Percentiles rank a stretch among this genome's conserved stretches.
These are phyloP conservation scores for Teleiodes luculella DNA, from an alignment of 2,888 invertebrate genomes.

Conservation along the genomic window DNA sequence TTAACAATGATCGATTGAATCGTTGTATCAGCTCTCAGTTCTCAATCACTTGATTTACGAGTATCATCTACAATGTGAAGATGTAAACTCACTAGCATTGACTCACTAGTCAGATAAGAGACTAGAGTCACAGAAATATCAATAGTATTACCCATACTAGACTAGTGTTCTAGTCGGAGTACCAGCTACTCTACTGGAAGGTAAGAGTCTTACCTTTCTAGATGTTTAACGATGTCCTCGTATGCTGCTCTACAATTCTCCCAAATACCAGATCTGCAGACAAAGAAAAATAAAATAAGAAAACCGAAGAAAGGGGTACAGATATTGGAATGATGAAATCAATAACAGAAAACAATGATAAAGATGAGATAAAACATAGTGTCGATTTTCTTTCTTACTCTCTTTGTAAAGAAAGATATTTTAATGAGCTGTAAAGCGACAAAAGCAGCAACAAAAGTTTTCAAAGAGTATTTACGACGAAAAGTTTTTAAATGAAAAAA, in stretches of 20 bases:
- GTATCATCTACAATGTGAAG: not conserved
- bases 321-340: conserved; percentile 38
- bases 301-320: conserved; percentile 46
- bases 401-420: conserved; percentile 3
- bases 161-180: not conserved
- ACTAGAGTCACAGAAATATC: too few relatives aligned
- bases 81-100: not conserved
- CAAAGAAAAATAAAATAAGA: conserved; percentile 68
- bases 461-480: conserved; percentile 50
- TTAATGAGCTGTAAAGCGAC: conserved; percentile 33
- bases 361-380: conserved; percentile 30
- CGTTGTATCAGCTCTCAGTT: conserved; percentile 19
- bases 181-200: conserved; percentile 2
- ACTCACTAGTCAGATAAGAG: too few relatives aligned
- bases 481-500: conserved; percentile 59
- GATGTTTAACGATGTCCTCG: conserved; percentile 96
- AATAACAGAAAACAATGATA: conserved; percentile 34
- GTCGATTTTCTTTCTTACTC: too few relatives aligned
- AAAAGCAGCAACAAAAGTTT: conserved; percentile 40
- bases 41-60: conserved; percentile 13
- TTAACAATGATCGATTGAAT: conserved; percentile 33
- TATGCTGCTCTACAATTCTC: conserved; percentile 96
- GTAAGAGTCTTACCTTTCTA: conserved; percentile 87
- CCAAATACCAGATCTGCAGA: conserved; percentile 91
- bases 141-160: not conserved